Evolutionary conservation across 2,797 vertebrate genomes (phyloP).

Genomic region (Phoxinus dragarum): DNA sequence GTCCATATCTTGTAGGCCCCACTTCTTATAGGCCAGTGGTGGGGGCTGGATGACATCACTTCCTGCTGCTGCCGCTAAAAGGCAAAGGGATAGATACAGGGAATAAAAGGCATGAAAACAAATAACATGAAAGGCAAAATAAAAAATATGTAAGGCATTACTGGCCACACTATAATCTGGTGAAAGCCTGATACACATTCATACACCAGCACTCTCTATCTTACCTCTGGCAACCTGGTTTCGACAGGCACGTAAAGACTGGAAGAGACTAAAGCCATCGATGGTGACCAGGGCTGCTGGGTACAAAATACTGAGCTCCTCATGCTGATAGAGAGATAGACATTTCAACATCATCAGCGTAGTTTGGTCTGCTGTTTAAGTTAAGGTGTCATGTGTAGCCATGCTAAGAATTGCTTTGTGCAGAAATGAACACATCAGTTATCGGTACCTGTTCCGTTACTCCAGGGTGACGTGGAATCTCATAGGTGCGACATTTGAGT

Average conservation of each 20-base stretch:
- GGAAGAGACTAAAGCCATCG: slow-evolving; percentile 98
- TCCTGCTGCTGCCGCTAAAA: slow-evolving; percentile 91
- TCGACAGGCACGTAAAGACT: slow-evolving; percentile 95
- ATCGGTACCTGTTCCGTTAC: slow-evolving; percentile 92
- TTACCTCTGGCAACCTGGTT: slow-evolving; percentile 98
- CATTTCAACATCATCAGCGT: background rate
- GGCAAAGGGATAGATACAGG: background rate
- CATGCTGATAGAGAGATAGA: slow-evolving; percentile 81
- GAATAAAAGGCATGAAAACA: background rate
- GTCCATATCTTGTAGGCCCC: slow-evolving; percentile 96
- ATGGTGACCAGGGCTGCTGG: slow-evolving; percentile 94
- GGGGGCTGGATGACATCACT: slow-evolving; percentile 94
- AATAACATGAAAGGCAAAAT: background rate
- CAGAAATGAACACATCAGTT: background rate
- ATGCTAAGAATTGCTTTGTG: background rate
- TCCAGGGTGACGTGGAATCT: slow-evolving; percentile 93
- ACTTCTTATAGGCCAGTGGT: slow-evolving; percentile 97
- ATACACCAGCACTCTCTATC: background rate
- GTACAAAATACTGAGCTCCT: slow-evolving; percentile 96
- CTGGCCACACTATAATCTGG: background rate
- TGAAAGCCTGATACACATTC: background rate
- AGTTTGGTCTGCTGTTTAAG: background rate
- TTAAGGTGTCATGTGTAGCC: background rate
- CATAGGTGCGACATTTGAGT: slow-evolving; percentile 97
- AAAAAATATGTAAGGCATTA: background rate